Conservation (phyloP, 2,797 vertebrate genomes). For the Gambusia yucatana region DNA sequence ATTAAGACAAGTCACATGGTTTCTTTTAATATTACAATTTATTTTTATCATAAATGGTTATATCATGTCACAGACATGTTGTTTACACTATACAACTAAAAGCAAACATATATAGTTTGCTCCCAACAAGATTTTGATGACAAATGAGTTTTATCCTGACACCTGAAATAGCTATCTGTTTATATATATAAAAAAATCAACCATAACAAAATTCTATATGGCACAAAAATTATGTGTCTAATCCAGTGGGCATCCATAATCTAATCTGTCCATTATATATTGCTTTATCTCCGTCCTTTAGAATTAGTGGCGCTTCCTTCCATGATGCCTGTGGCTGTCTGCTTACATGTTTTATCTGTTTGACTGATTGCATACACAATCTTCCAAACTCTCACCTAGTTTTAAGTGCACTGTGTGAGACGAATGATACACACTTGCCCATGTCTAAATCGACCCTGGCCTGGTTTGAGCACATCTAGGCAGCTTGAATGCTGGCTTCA, state of each 20-base stretch:
- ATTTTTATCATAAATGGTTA: not conserved
- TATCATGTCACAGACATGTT: not conserved
- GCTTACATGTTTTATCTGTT: constrained; percentile 5
- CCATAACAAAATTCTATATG: not conserved
- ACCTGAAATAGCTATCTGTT: not conserved
- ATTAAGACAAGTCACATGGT: not conserved
- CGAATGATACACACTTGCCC: constrained; percentile 20
- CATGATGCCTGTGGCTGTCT: not conserved
- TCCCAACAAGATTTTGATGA: not conserved
- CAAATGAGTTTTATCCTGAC: not conserved
- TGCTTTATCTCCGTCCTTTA: constrained; percentile 8
- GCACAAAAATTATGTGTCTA: not conserved
- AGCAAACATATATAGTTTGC: not conserved
- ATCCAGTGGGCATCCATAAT: not conserved
- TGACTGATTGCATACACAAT: constrained; percentile 32
- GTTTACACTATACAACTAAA: not conserved
- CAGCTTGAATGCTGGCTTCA: constrained; percentile 23
- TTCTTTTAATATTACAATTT: not conserved
- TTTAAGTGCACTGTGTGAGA: not conserved
- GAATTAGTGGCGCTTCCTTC: constrained; percentile 14
- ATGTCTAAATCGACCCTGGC: constrained; percentile 10
- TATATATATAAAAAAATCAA: not conserved
- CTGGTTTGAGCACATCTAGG: constrained; percentile 28
- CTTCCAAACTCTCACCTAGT: constrained; percentile 23
- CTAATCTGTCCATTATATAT: constrained; percentile 3